Conservation (phyloP, 92 coral and sea anemone genomes). For the Palythoa heliodiscus region DNA sequence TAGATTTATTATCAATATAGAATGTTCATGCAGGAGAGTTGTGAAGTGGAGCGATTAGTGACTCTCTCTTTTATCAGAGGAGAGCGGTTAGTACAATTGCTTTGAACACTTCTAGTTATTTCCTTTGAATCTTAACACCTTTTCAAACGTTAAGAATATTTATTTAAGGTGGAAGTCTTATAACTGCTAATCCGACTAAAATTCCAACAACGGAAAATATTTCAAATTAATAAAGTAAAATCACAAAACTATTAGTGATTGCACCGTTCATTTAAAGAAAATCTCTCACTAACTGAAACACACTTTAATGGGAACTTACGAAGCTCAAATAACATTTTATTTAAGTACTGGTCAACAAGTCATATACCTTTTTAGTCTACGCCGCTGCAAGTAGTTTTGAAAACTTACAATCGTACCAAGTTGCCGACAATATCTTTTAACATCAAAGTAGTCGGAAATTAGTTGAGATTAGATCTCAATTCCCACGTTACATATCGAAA, state of each 20-base stretch:
- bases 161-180: not conserved
- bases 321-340: not conserved
- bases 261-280: not conserved
- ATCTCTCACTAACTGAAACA: not conserved
- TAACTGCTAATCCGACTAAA: not conserved
- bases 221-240: not conserved
- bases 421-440: not conserved
- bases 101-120: not conserved
- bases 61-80: not conserved
- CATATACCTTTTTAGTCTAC: not conserved
- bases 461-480: not conserved
- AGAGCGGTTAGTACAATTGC: not conserved
- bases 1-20: not conserved
- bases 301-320: not conserved
- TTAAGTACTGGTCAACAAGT: not conserved
- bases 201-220: not conserved
- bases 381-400: not conserved
- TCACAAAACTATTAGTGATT: not conserved
- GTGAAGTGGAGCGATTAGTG: not conserved
- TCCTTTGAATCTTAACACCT: not conserved
- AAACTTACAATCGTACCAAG: not conserved
- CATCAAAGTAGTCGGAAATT: not conserved
- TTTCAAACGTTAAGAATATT: not conserved
- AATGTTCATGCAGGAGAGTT: not conserved
- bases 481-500: not conserved